phyloP scores from a whole-genome alignment of 2,888 invertebrate genomes.

The Laspeyria flexula region DNA sequence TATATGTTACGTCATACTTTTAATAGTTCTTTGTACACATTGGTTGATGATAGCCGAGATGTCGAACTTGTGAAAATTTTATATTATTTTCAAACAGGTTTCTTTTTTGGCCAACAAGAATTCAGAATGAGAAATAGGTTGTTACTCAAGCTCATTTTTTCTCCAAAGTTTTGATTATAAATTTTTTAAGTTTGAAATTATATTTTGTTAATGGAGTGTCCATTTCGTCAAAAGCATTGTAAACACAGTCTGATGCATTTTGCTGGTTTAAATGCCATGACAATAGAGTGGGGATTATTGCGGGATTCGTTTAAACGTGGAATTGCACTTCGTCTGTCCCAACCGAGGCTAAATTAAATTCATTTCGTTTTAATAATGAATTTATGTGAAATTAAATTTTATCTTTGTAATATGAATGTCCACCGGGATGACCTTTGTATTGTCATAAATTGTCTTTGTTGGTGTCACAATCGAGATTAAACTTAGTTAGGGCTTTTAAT shows the following conservation, averaged over 20 bases:
- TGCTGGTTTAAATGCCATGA: slow-evolving; percentile 30
- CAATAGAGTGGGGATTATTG: slow-evolving; percentile 49
- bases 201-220: slow-evolving; percentile 12
- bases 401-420: slow-evolving; percentile 14
- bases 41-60: slow-evolving; percentile 32
- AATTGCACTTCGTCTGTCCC: slow-evolving; percentile 42
- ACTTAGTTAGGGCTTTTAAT: neutral
- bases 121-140: slow-evolving; percentile 6
- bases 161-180: slow-evolving; percentile 18
- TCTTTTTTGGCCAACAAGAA: slow-evolving; percentile 8
- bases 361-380: slow-evolving; percentile 24
- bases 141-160: slow-evolving; percentile 14
- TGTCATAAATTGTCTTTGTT: neutral
- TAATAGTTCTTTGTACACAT: slow-evolving; percentile 22
- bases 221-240: slow-evolving; percentile 23
- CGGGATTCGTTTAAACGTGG: slow-evolving; percentile 46
- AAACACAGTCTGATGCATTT: slow-evolving; percentile 29
- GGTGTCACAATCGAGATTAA: neutral
- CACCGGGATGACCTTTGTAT: slow-evolving; percentile 11
- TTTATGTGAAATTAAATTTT: slow-evolving; percentile 32
- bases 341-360: slow-evolving; percentile 33
- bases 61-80: slow-evolving; percentile 17
- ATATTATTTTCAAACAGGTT: slow-evolving; percentile 5
- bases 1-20: slow-evolving; percentile 21
- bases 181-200: slow-evolving; percentile 19